Evolutionary conservation across 1,140 invertebrate genomes (phyloP).

Genomic region (Mizuhopecten yessoensis): DNA sequence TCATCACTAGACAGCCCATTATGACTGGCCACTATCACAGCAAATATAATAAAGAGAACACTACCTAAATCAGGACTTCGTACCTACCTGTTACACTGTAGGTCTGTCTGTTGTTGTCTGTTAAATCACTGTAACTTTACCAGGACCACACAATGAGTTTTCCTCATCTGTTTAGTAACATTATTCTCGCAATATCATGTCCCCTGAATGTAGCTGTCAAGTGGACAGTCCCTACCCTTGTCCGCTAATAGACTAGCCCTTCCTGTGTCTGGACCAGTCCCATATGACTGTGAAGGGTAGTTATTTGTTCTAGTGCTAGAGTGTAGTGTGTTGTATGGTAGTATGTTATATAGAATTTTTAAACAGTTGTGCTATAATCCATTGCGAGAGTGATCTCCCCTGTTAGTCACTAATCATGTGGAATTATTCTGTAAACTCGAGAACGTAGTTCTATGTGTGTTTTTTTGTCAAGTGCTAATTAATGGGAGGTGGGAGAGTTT

Average conservation of each 20-base stretch:
- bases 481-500: background rate
- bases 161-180: background rate
- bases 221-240: background rate
- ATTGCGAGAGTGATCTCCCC: background rate
- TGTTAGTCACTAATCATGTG: background rate
- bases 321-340: background rate
- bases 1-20: too few species aligned
- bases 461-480: constrained; percentile 20
- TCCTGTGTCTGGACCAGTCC: background rate
- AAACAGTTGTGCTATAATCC: background rate
- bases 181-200: background rate
- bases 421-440: background rate
- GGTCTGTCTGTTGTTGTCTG: too few species aligned
- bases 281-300: background rate
- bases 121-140: too few species aligned
- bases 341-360: constrained; percentile 36
- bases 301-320: constrained; percentile 15
- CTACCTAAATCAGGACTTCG: too few species aligned
- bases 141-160: background rate
- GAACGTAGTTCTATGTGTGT: background rate
- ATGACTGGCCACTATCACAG: too few species aligned
- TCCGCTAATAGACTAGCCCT: constrained; percentile 4
- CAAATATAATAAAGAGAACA: too few species aligned
- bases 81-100: too few species aligned
- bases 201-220: background rate